Conservation (phyloP, 2,113 vertebrate genomes). For the Grammomys surdaster region DNA sequence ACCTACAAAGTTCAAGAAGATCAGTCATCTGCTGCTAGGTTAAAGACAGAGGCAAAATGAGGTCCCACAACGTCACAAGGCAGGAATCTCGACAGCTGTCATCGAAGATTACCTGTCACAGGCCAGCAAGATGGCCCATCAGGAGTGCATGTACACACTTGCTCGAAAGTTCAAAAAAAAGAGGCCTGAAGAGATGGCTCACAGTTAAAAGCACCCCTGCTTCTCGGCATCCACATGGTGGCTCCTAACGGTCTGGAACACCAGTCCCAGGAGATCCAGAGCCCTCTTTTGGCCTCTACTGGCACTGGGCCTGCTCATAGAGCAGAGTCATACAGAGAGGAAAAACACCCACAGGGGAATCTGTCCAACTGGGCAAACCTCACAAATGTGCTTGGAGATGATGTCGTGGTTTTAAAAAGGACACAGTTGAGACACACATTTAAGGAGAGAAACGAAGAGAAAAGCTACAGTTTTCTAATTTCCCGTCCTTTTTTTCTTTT, state of each 20-base stretch:
- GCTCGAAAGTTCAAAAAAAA: too few species aligned
- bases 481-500: neutral
- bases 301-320: neutral
- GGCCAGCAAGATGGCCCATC: neutral
- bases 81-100: neutral
- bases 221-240: neutral
- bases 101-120: neutral
- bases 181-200: neutral
- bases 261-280: neutral
- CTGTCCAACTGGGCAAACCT: neutral
- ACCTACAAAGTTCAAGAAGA: neutral
- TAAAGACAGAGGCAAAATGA: neutral
- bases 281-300: neutral
- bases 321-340: neutral
- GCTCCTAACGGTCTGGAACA: neutral
- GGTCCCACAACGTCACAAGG: neutral
- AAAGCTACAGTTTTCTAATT: neutral
- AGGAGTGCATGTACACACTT: neutral
- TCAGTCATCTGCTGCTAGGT: neutral
- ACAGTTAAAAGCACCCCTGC: neutral
- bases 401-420: neutral
- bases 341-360: neutral
- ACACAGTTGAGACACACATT: neutral
- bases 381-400: neutral
- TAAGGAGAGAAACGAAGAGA: neutral